Percentiles rank a stretch among this genome's conserved stretches.
These are phyloP conservation scores for Hipparchia sbordonii DNA, from an alignment of 2,888 invertebrate species.

Conservation along the genomic window DNA sequence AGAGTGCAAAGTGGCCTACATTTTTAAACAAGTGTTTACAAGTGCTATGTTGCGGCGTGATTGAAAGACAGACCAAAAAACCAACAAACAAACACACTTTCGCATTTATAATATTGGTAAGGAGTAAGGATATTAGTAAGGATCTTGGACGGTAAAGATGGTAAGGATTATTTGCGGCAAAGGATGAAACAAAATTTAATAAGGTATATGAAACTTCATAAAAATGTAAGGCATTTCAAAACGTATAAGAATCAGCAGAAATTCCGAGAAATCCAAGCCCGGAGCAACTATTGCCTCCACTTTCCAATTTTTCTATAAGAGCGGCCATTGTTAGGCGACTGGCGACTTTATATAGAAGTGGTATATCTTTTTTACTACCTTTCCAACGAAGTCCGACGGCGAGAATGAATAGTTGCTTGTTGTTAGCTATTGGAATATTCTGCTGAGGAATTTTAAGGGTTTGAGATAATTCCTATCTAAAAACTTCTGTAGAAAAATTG, in stretches of 20 bases:
- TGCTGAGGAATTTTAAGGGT: not conserved
- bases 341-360: not conserved
- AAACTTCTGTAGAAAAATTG: no score
- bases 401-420: not conserved
- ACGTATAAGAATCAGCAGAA: constrained; percentile 2
- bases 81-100: no score
- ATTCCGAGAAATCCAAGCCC: constrained; percentile 5
- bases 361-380: not conserved
- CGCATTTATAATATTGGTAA: no score
- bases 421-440: not conserved
- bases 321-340: not conserved
- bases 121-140: no score
- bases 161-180: not conserved
- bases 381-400: not conserved
- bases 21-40: no score
- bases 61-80: no score
- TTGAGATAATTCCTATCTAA: no score
- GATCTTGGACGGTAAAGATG: no score
- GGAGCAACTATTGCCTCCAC: constrained; percentile 7
- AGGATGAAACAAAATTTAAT: constrained; percentile 8
- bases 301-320: constrained; percentile 11
- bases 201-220: constrained; percentile 8
- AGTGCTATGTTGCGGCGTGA: no score
- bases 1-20: no score
- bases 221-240: constrained; percentile 2